A percentile compares a stretch with the other conserved stretches of the same genome.
phyloP scores from a whole-genome alignment of 2,797 vertebrate genomes.

The Pteropus rufus region DNA sequence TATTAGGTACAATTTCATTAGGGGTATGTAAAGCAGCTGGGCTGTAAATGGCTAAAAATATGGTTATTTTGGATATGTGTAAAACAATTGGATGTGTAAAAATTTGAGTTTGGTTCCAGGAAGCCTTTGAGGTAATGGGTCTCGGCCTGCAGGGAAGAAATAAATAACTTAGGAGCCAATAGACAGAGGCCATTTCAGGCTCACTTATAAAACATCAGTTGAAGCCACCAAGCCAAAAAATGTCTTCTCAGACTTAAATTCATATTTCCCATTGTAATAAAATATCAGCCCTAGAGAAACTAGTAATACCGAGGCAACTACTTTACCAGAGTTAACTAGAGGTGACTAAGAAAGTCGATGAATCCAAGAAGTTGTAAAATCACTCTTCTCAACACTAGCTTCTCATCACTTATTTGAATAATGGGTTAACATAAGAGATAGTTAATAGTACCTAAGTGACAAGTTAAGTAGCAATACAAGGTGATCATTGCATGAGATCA shows the following conservation, averaged over 20 bases:
- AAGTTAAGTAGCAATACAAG: neutral
- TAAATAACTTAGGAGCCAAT: neutral
- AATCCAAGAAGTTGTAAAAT: neutral
- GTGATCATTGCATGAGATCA: neutral
- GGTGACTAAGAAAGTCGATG: neutral
- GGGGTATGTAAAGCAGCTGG: neutral
- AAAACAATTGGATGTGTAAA: neutral
- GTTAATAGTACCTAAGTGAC: neutral
- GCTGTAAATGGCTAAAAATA: neutral
- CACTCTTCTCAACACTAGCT: neutral
- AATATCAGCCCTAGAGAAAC: neutral
- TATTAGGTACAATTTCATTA: neutral
- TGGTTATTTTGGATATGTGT: neutral
- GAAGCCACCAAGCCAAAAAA: neutral
- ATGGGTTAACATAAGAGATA: neutral
- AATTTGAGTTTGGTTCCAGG: neutral
- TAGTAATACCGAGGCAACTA: neutral
- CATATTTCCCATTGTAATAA: neutral
- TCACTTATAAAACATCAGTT: neutral
- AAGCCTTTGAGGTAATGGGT: neutral
- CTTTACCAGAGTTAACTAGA: neutral
- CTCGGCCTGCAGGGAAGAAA: neutral
- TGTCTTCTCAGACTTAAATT: neutral
- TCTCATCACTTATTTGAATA: neutral
- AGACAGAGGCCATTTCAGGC: neutral